A percentile compares a stretch with the other conserved stretches of the same genome.
Conservation (phyloP, 2,113 vertebrate species). For the Mungos mungo region DNA sequence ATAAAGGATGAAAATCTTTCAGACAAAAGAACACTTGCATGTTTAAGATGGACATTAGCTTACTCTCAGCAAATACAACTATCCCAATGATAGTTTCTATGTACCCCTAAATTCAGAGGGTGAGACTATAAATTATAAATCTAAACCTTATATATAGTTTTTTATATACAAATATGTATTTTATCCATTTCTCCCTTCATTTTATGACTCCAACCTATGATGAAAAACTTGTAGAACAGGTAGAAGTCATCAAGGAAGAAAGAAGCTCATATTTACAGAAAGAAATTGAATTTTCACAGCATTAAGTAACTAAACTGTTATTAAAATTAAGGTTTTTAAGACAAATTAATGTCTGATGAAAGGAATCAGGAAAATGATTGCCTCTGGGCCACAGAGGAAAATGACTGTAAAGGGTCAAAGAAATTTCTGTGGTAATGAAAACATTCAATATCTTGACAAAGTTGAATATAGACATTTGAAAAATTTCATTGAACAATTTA, state of each 20-base stretch:
- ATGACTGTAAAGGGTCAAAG: neutral
- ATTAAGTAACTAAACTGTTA: neutral
- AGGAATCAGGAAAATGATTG: neutral
- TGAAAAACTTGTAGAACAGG: neutral
- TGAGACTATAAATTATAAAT: neutral
- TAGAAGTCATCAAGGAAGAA: neutral
- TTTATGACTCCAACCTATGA: neutral
- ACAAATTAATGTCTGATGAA: neutral
- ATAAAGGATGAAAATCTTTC: neutral
- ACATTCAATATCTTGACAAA: neutral
- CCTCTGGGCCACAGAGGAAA: neutral
- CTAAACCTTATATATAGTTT: neutral
- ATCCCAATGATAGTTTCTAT: neutral
- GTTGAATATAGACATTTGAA: neutral
- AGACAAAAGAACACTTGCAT: neutral
- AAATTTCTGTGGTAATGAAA: neutral
- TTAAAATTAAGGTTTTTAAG: neutral
- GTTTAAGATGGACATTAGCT: neutral
- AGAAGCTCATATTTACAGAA: neutral
- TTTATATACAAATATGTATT: neutral
- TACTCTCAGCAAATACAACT: neutral
- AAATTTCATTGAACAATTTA: neutral
- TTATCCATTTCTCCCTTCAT: neutral
- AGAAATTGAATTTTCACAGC: neutral
- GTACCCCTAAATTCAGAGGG: neutral